Evolutionary conservation across 2,888 invertebrate genomes (phyloP), one percentile per base, ranked within the genome.

Genomic region (Drosophila anomelani): DNA sequence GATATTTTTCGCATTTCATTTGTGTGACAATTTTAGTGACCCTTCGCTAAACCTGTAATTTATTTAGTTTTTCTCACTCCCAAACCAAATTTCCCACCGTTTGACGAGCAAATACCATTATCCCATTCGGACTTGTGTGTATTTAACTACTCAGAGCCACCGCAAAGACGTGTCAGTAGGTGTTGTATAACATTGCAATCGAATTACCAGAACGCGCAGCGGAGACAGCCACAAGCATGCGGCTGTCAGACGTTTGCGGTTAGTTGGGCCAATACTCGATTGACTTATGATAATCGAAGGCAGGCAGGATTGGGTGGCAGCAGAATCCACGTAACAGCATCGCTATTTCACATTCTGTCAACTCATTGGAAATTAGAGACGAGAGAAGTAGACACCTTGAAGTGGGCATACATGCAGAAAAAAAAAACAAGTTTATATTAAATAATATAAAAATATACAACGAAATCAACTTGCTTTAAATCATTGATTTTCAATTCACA

Each of bases 221-320:
- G 13, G n/a, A 41, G 55, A 57, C 57, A 66, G 61, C 83, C 78
- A 75, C 86, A 81, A 80, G 75, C 64, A 75, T 85, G 78, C 75
- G 78, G 68, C 58, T 68, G 75, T 72, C 72, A 72, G 49, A 63
- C 38, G 66, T 32, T 64, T 69, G 86, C 60, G 82, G 82, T 82
- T 73, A 39, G 69, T 54, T 54, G 55, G 46, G 69, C 59, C 47
- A 60, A 51, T 61, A 56, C 39, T 9, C 64, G 67, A 81, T 79
- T 87, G 77, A 75, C 85, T 79, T 81, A 26, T 69, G 67, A 79
- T 77, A 84, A 76, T 76, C 68, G 62, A 51, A 73, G 77, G 66
- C 46, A 29, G 29, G 29, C 29, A 29, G 29, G 29, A 43, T 26
- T 26, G 60, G 49, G 39, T 8, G 32, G 47, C 29, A 3, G 51